Percentiles rank a stretch among this genome's conserved stretches.
Conservation (phyloP, 1,140 invertebrate species). For the Harlomillsia oculata region DNA sequence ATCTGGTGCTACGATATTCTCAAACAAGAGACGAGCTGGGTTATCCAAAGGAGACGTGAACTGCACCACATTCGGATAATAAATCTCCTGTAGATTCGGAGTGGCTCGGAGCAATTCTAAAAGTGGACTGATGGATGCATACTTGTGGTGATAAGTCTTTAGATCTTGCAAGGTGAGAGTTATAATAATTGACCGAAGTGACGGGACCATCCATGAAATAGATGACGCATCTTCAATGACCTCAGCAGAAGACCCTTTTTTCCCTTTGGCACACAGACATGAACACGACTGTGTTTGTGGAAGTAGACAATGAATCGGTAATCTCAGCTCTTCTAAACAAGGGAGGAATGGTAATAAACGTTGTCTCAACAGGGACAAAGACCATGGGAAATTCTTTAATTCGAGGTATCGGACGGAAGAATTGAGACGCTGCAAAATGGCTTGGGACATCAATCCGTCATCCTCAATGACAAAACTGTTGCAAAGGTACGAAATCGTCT, state of each 20-base stretch:
- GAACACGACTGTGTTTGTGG: not conserved
- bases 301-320: slow-evolving; percentile 14
- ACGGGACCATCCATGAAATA: no score
- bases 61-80: slow-evolving; percentile 22
- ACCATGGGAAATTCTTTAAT: slow-evolving; percentile 18
- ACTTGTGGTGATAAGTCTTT: slow-evolving; percentile 4
- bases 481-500: slow-evolving; percentile 8
- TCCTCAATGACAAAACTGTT: slow-evolving; percentile 18
- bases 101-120: slow-evolving; percentile 4
- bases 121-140: slow-evolving; percentile 4
- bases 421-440: not conserved
- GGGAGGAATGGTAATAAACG: slow-evolving; percentile 7
- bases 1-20: slow-evolving; percentile 13
- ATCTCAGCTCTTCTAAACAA: slow-evolving; percentile 14
- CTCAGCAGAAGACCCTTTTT: no score
- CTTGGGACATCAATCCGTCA: not conserved
- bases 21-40: slow-evolving; percentile 19
- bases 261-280: not conserved
- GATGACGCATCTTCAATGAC: no score
- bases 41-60: slow-evolving; percentile 25
- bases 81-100: slow-evolving; percentile 18
- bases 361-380: slow-evolving; percentile 10
- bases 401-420: slow-evolving; percentile 14
- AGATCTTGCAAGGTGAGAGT: slow-evolving; percentile 15
- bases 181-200: slow-evolving; percentile 11